These are phyloP conservation scores for Creontiades dilutus DNA, from an alignment of 2,888 invertebrate genomes.

Conservation along the genomic window DNA sequence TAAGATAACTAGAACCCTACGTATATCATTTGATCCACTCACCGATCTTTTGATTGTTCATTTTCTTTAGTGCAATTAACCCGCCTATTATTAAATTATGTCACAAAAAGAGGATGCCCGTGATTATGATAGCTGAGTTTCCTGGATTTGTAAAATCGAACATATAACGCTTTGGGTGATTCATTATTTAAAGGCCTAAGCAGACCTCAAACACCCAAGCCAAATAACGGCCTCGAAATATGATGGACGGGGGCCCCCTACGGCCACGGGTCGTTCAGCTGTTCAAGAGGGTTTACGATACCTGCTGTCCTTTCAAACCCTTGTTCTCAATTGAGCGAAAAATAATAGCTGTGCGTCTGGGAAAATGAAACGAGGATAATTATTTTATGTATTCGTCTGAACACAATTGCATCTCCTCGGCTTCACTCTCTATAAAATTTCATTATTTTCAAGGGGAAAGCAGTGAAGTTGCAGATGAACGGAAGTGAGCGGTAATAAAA, in stretches of 20 bases:
- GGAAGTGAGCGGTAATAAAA: conserved; percentile 63
- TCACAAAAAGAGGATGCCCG: too few species aligned
- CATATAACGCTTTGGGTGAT: too few species aligned
- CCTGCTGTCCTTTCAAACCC: conserved; percentile 29
- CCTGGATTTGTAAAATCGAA: too few species aligned
- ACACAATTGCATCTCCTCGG: conserved; percentile 3
- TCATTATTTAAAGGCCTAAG: too few species aligned
- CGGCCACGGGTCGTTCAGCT: not conserved
- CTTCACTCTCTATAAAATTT: conserved; percentile 53
- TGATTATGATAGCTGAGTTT: too few species aligned
- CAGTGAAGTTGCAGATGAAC: conserved; percentile 65
- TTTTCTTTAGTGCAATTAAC: too few species aligned
- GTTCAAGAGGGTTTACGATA: conserved; percentile 28
- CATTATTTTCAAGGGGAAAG: conserved; percentile 47
- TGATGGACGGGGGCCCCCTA: not conserved
- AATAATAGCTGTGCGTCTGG: conserved; percentile 45
- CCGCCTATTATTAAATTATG: too few species aligned
- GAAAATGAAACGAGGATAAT: conserved; percentile 26
- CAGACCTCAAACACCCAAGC: too few species aligned
- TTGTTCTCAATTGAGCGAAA: conserved; percentile 46
- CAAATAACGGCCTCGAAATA: not conserved
- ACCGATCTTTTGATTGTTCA: too few species aligned
- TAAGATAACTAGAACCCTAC: too few species aligned
- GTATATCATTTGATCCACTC: too few species aligned
- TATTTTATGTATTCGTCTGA: conserved; percentile 50